Evolutionary conservation across 2,888 invertebrate species (phyloP).

Genomic region (Pollenia amentaria): DNA sequence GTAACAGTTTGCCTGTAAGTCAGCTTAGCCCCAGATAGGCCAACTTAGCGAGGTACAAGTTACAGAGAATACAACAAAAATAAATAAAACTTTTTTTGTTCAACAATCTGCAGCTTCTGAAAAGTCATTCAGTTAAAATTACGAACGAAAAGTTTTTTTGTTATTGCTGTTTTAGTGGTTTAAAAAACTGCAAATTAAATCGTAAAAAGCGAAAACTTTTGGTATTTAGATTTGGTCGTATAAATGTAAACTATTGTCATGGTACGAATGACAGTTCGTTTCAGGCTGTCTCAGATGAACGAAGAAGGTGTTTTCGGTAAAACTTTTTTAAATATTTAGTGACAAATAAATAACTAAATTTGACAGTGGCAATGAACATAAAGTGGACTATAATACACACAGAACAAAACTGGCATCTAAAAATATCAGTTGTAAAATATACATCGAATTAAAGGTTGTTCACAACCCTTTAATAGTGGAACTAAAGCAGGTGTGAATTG

Average conservation of each 20-base stretch:
- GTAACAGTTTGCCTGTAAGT: constrained; percentile 65
- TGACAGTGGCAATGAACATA: no score
- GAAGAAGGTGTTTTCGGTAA: neutral
- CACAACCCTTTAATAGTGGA: no score
- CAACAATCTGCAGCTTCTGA: constrained; percentile 1
- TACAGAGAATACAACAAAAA: neutral
- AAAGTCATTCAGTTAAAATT: constrained; percentile 28
- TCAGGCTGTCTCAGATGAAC: neutral
- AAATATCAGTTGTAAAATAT: no score
- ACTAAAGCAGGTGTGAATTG: no score
- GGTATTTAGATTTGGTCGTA: constrained; percentile 44
- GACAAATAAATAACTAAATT: no score
- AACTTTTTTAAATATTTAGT: neutral
- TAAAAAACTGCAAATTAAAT: neutral
- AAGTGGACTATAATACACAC: no score
- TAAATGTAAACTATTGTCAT: neutral
- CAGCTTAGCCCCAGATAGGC: constrained; percentile 57
- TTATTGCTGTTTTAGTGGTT: constrained; percentile 13
- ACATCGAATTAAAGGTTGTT: no score
- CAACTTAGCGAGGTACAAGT: constrained; percentile 60
- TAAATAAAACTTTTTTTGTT: constrained; percentile 43
- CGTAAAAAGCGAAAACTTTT: constrained; percentile 50
- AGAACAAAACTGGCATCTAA: no score
- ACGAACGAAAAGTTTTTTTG: constrained; percentile 27
- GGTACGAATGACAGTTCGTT: neutral